Conservation (phyloP, 2,113 vertebrate genomes). For the Atractosteus spatula region DNA sequence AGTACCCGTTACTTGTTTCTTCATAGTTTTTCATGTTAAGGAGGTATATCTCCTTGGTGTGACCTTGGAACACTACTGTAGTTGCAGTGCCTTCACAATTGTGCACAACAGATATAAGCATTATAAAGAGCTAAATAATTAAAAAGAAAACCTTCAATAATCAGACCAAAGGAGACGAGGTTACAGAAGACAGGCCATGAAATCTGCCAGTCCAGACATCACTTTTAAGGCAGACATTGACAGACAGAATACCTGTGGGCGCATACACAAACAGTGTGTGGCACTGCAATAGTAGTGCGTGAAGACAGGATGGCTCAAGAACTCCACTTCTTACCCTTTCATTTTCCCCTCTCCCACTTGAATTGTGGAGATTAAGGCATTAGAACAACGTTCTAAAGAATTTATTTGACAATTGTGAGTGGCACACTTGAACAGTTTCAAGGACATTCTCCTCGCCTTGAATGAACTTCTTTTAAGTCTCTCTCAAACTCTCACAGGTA, state of each 20-base stretch:
- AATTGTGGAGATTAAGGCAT: conserved; percentile 36
- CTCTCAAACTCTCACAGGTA: conserved; percentile 57
- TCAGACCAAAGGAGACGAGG: conserved; percentile 17
- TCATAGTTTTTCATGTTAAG: too few relatives aligned
- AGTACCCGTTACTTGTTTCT: too few relatives aligned
- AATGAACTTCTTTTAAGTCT: conserved; percentile 73
- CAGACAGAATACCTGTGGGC: too few relatives aligned
- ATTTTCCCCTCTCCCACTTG: conserved; percentile 19
- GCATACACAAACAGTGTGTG: too few relatives aligned
- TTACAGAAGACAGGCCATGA: conserved; percentile 7
- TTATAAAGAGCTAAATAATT: too few relatives aligned
- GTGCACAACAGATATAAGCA: too few relatives aligned
- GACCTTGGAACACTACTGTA: too few relatives aligned
- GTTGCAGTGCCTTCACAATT: too few relatives aligned
- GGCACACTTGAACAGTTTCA: conserved; percentile 62
- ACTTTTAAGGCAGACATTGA: conserved; percentile 7
- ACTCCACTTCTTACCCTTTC: conserved; percentile 16
- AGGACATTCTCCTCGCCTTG: conserved; percentile 65
- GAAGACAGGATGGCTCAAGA: conserved; percentile 10
- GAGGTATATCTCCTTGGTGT: too few relatives aligned
- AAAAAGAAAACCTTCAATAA: not conserved
- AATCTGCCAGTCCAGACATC: conserved; percentile 8
- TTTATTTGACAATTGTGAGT: conserved; percentile 53
- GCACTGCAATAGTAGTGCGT: too few relatives aligned
- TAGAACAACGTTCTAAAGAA: conserved; percentile 42